Conservation (phyloP, 1,140 invertebrate species). For the Cryptotermes secundus region DNA sequence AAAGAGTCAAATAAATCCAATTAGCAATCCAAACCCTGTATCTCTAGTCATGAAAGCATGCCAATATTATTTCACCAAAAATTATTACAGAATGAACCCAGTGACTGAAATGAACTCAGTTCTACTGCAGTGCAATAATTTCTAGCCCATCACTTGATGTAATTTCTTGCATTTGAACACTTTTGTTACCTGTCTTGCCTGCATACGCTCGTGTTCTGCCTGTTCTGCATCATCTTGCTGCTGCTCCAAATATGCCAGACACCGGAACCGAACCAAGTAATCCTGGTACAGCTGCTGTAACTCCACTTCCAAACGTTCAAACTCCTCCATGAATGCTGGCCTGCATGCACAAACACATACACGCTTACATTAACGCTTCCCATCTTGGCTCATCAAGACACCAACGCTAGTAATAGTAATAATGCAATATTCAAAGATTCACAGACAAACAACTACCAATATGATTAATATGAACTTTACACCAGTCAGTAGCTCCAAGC, state of each 20-base stretch:
- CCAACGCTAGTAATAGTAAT: no score
- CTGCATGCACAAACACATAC: slow-evolving; percentile 53
- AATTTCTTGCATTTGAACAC: no score
- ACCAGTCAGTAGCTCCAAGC: no score
- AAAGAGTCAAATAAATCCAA: no score
- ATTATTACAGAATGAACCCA: not conserved
- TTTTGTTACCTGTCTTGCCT: slow-evolving; percentile 51
- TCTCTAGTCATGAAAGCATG: no score
- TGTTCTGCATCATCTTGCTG: slow-evolving; percentile 69
- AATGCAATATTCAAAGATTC: no score
- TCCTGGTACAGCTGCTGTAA: slow-evolving; percentile 81
- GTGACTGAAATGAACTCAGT: slow-evolving; percentile 23
- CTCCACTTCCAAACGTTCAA: slow-evolving; percentile 87
- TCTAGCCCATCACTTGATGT: no score
- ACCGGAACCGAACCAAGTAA: slow-evolving; percentile 85
- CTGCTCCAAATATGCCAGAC: slow-evolving; percentile 79
- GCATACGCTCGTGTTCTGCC: slow-evolving; percentile 68
- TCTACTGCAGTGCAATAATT: not conserved
- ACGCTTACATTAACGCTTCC: not conserved
- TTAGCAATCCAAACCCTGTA: no score
- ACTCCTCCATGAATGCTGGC: slow-evolving; percentile 96
- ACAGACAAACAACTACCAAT: no score
- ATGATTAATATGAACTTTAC: no score
- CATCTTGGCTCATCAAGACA: no score
- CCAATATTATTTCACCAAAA: no score